Base-by-base conservation (phyloP, 2,797 vertebrate genomes). In the Dallia pectoralis region DNA sequence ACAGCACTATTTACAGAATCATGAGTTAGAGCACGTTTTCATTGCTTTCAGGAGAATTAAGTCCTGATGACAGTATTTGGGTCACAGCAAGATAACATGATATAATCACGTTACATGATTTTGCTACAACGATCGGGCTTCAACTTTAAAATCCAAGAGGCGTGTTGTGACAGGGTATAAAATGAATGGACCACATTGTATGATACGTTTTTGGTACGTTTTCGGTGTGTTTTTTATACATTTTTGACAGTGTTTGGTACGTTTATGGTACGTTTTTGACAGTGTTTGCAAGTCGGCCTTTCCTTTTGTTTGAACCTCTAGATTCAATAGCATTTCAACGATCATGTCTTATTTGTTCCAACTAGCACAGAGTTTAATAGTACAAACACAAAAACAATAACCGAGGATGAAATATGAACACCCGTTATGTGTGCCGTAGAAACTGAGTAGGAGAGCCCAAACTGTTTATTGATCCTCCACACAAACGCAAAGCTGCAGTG, bases 61-160 rank as follows among this genome's bases (percentile, higher is more conserved):
- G 40, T 44, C 8, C 40, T 40, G 59, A 71, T 71, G 47, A 66
- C 64, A 64, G 12, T 61, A n/a, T 72, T 48, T 11, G 7, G 61
- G 71, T 63, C 51, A 68, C 65, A 27, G 33, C 29, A 49, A 11
- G 40, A 32, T 69, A 71, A 56, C 69, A 36, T 77, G 56, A n/a
- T 33, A 47, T 18, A 30, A 32, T 69, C 15, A 53, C 4, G 16
- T 51, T 15, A 33, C 63, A 40, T 51, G 8, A 51, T 69, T 69
- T 32, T 30, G 18, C 25, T 49, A 33, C 56, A 48, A 1, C 36
- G 4, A 29, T 3, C 25, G 30, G 53, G 53, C n/a, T 25, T 56
- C n/a, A 25, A 56, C n/a, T 56, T 56, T 7, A 44, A 44, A 4
- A 56, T 32, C 12, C 2, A 7, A 63, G 61, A 63, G 11, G 19